Conservation (phyloP, 2,888 invertebrate genomes). For the Scotopteryx bipunctaria region DNA sequence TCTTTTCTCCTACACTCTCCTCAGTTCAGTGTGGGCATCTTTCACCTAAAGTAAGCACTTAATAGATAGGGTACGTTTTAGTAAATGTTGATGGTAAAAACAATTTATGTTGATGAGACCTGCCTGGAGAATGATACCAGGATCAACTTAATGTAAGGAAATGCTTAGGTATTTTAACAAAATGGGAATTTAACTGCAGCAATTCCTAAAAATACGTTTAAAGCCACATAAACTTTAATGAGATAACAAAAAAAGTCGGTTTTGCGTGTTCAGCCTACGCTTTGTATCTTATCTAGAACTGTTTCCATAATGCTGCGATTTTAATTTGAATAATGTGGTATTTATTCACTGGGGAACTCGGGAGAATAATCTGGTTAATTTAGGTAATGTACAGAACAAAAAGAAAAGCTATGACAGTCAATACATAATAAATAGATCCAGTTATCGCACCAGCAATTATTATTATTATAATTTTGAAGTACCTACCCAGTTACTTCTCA, state of each 20-base stretch:
- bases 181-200: constrained; percentile 1
- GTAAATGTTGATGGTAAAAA: too few relatives aligned
- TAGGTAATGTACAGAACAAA: constrained; percentile 32
- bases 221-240: constrained; percentile 44
- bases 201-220: constrained; percentile 42
- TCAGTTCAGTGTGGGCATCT: not conserved
- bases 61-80: too few relatives aligned
- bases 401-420: constrained; percentile 12
- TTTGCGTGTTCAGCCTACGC: constrained; percentile 39
- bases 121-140: too few relatives aligned
- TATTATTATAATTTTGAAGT: too few relatives aligned
- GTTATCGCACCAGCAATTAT: too few relatives aligned
- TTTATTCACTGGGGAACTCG: constrained; percentile 40
- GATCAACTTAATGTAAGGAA: too few relatives aligned
- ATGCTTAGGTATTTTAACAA: too few relatives aligned
- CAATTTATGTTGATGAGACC: too few relatives aligned
- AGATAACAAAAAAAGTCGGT: constrained; percentile 43
- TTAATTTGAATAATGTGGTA: constrained; percentile 61
- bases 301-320: constrained; percentile 56
- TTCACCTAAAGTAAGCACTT: not conserved
- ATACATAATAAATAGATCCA: not conserved
- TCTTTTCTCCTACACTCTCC: constrained; percentile 8
- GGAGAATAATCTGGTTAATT: constrained; percentile 56
- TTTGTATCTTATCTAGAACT: constrained; percentile 48
- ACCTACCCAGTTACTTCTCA: too few relatives aligned